Conservation (phyloP, 1,140 invertebrate species). For the Microplitis mediator region DNA sequence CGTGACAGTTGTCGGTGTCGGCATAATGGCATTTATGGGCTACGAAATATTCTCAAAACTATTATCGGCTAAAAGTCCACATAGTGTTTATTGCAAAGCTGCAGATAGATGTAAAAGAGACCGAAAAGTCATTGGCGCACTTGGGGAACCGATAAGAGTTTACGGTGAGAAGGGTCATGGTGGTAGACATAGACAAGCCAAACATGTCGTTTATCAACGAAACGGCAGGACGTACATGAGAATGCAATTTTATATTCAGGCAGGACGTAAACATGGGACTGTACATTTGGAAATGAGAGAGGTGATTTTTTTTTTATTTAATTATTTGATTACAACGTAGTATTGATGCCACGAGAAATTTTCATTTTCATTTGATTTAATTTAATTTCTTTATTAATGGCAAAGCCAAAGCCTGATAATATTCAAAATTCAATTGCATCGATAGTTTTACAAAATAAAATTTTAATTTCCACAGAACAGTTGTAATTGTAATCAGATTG, state of each 20-base stretch:
- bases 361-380: too few species aligned
- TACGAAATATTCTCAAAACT: slow-evolving; percentile 84
- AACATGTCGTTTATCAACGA: slow-evolving; percentile 72
- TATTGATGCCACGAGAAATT: too few species aligned
- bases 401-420: too few species aligned
- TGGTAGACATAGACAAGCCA: slow-evolving; percentile 67
- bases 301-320: slow-evolving; percentile 63
- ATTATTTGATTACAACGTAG: too few species aligned
- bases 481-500: too few species aligned
- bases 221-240: slow-evolving; percentile 80
- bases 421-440: too few species aligned
- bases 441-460: too few species aligned
- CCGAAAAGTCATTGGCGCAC: slow-evolving; percentile 71
- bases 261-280: slow-evolving; percentile 76
- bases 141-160: slow-evolving; percentile 87
- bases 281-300: slow-evolving; percentile 85
- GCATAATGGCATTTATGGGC: slow-evolving; percentile 78
- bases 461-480: too few species aligned
- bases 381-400: too few species aligned
- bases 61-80: slow-evolving; percentile 85
- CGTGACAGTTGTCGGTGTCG: slow-evolving; percentile 79
- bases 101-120: slow-evolving; percentile 75
- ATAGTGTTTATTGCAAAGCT: slow-evolving; percentile 81
- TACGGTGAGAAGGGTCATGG: slow-evolving; percentile 84
- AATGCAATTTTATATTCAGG: slow-evolving; percentile 90